Evolutionary conservation across 2,888 invertebrate genomes (phyloP).

Genomic region (Lomographa bimaculata): DNA sequence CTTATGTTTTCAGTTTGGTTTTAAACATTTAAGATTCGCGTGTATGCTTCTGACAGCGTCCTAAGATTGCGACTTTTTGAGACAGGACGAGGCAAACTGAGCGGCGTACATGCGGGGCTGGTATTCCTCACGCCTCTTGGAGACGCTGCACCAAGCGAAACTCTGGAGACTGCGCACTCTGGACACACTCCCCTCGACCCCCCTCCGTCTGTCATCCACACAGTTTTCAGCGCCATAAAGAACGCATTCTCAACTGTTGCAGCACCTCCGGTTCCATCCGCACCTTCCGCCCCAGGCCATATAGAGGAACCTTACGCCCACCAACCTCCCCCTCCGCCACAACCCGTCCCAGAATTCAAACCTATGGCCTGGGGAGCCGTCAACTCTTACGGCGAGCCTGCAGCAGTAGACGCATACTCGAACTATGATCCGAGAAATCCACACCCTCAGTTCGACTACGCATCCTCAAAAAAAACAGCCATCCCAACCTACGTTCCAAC

Average conservation of each 20-base stretch:
- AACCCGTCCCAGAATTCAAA: constrained; percentile 55
- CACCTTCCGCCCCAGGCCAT: constrained; percentile 35
- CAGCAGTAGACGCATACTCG: constrained; percentile 56
- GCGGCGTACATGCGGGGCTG: constrained; percentile 74
- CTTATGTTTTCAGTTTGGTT: no score
- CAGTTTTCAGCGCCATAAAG: constrained; percentile 71
- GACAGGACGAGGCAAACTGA: constrained; percentile 77
- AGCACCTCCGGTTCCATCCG: constrained; percentile 30
- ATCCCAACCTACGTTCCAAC: constrained; percentile 40
- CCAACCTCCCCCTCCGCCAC: constrained; percentile 65
- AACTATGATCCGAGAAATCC: constrained; percentile 61
- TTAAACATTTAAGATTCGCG: no score
- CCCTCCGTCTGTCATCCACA: constrained; percentile 64
- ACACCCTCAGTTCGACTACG: constrained; percentile 56
- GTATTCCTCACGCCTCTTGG: constrained; percentile 73
- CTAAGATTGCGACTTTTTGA: constrained; percentile 54
- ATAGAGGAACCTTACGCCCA: constrained; percentile 37
- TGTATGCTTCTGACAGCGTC: constrained; percentile 1
- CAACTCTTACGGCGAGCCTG: constrained; percentile 75
- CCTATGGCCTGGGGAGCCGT: constrained; percentile 70
- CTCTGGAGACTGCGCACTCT: constrained; percentile 48
- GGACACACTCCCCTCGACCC: constrained; percentile 68
- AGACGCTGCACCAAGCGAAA: constrained; percentile 51
- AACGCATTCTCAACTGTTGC: constrained; percentile 54
- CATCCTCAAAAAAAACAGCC: constrained; percentile 55